Conservation (phyloP, 2,797 vertebrate genomes). For the Discoglossus pictus region DNA sequence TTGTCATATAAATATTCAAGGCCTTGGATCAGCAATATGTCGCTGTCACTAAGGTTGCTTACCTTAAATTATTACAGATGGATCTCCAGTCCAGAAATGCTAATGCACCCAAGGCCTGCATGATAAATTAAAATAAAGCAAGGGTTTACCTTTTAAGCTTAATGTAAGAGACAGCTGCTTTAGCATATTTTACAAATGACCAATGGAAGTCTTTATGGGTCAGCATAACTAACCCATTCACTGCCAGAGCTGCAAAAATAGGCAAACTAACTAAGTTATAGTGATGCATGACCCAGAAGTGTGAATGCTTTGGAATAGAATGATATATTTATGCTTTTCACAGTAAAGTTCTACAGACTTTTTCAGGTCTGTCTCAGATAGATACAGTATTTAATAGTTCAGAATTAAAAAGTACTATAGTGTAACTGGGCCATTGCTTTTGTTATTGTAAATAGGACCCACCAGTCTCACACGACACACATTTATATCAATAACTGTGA, state of each 20-base stretch:
- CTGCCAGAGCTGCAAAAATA: background rate
- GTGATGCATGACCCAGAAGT: too few species aligned
- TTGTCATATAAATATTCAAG: slow-evolving; percentile 50
- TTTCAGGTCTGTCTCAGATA: background rate
- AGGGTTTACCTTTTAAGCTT: slow-evolving; percentile 29
- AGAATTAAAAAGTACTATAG: too few species aligned
- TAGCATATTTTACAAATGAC: slow-evolving; percentile 1
- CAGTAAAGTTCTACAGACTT: slow-evolving; percentile 28
- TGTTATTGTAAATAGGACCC: too few species aligned
- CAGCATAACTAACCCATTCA: background rate
- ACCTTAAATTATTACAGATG: slow-evolving; percentile 48
- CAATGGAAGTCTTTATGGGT: slow-evolving; percentile 1
- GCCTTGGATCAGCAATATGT: slow-evolving; percentile 47
- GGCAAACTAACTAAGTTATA: too few species aligned
- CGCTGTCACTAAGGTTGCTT: slow-evolving; percentile 43
- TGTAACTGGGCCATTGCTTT: too few species aligned
- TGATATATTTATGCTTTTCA: slow-evolving; percentile 10
- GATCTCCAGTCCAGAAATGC: slow-evolving; percentile 42
- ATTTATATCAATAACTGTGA: too few species aligned
- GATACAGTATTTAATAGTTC: too few species aligned
- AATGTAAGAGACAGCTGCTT: slow-evolving; percentile 8
- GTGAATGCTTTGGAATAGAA: background rate
- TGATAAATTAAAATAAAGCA: slow-evolving; percentile 39
- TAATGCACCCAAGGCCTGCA: slow-evolving; percentile 29
- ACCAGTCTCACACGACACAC: too few species aligned